These are phyloP conservation scores for Saturnia japonica DNA, from an alignment of 2,888 invertebrate genomes.

Conservation along the genomic window DNA sequence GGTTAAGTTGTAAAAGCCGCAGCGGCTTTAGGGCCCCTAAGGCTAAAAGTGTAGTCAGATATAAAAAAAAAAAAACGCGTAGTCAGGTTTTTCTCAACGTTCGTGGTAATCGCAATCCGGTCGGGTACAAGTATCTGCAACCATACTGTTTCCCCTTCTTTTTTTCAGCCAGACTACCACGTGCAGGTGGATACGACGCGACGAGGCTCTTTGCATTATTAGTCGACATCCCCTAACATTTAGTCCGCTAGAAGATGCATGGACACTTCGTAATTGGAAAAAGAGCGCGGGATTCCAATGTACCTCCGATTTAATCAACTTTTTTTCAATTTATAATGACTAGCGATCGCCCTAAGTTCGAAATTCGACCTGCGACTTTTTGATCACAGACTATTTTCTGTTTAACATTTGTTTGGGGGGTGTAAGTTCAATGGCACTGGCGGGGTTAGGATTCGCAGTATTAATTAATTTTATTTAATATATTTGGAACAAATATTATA, in stretches of 20 bases:
- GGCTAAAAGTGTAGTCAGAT: too few species aligned
- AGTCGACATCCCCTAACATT: background rate
- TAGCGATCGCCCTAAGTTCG: too few species aligned
- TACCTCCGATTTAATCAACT: background rate
- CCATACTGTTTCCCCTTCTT: background rate
- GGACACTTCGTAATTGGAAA: background rate
- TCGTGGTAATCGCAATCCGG: background rate
- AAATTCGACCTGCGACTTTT: too few species aligned
- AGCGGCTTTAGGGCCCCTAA: too few species aligned
- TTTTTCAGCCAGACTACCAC: background rate
- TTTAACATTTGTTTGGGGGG: too few species aligned
- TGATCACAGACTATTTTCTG: too few species aligned
- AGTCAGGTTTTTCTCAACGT: background rate
- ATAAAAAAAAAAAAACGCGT: too few species aligned
- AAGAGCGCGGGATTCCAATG: background rate
- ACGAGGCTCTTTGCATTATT: background rate
- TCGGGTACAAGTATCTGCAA: background rate
- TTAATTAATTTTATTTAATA: too few species aligned
- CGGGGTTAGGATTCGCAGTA: too few species aligned
- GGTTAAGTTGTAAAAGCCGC: too few species aligned
- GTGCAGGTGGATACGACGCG: background rate
- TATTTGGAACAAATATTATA: too few species aligned
- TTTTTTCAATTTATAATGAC: background rate
- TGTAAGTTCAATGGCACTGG: too few species aligned
- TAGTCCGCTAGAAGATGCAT: background rate